Evolutionary conservation across 2,888 invertebrate genomes (phyloP).

Genomic region (Metacarcinus magister): DNA sequence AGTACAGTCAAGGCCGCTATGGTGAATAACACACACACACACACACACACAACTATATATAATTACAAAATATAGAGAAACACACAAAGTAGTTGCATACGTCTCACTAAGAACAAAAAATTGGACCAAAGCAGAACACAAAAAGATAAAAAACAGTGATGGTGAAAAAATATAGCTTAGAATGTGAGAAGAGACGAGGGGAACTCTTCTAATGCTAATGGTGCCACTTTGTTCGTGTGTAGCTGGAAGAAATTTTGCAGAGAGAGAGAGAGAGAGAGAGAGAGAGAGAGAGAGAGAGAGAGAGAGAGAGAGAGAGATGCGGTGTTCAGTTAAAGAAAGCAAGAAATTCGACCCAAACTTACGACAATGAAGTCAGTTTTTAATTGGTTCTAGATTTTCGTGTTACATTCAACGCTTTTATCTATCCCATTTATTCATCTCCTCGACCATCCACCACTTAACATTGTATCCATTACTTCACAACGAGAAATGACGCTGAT

Average conservation of each 20-base stretch:
- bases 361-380: not conserved
- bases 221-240: not conserved
- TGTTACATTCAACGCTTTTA: not conserved
- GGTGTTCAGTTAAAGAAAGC: not conserved
- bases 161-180: too few relatives aligned
- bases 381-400: not conserved
- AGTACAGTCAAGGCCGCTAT: too few relatives aligned
- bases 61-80: too few relatives aligned
- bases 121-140: too few relatives aligned
- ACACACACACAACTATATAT: too few relatives aligned
- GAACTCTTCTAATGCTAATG: too few relatives aligned
- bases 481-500: not conserved
- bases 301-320: conserved; percentile 2
- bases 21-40: too few relatives aligned
- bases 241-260: not conserved
- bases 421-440: not conserved
- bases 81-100: too few relatives aligned
- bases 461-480: too few relatives aligned
- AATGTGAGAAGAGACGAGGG: too few relatives aligned
- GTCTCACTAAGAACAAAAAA: too few relatives aligned
- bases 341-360: not conserved
- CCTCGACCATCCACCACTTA: not conserved
- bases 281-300: conserved; percentile 33
- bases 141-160: too few relatives aligned
- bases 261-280: conserved; percentile 6